Conservation (phyloP, 2,888 invertebrate species). For the Sericinus montela region DNA sequence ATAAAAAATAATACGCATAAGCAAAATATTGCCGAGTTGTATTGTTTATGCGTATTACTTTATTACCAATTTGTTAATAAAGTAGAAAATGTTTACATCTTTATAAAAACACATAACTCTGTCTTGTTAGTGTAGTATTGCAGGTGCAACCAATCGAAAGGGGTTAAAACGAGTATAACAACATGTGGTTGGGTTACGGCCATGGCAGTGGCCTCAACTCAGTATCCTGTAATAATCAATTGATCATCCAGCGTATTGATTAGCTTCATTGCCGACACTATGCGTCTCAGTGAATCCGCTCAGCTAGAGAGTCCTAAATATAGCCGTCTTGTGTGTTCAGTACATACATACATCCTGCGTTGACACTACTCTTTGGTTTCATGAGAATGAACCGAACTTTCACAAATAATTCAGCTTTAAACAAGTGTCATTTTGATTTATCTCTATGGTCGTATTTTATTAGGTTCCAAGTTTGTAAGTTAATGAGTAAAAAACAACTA, state of each 20-base stretch:
- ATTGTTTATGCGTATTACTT: too few relatives aligned
- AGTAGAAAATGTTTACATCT: too few relatives aligned
- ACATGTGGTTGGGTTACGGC: constrained; percentile 15
- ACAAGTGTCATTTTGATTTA: not conserved
- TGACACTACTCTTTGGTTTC: constrained; percentile 25
- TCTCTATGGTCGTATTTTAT: too few relatives aligned
- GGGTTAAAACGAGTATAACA: too few relatives aligned
- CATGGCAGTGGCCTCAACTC: constrained; percentile 47
- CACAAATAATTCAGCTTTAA: constrained; percentile 8
- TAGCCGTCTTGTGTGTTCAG: constrained; percentile 47
- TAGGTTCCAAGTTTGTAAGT: too few relatives aligned
- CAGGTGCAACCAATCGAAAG: too few relatives aligned
- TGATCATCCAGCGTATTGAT: constrained; percentile 51
- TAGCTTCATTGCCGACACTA: constrained; percentile 46
- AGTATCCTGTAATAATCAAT: constrained; percentile 53
- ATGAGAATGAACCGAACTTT: constrained; percentile 7
- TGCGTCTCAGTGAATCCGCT: constrained; percentile 45
- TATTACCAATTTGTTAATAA: too few relatives aligned
- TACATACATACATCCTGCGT: constrained; percentile 43
- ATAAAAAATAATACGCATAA: too few relatives aligned
- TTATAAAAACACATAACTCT: too few relatives aligned
- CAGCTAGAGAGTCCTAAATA: constrained; percentile 58
- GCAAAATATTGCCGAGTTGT: too few relatives aligned
- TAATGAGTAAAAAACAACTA: too few relatives aligned
- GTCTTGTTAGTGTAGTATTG: too few relatives aligned